Evolutionary conservation across 2,113 vertebrate genomes (phyloP).

Genomic region (Pterophyllum scalare): DNA sequence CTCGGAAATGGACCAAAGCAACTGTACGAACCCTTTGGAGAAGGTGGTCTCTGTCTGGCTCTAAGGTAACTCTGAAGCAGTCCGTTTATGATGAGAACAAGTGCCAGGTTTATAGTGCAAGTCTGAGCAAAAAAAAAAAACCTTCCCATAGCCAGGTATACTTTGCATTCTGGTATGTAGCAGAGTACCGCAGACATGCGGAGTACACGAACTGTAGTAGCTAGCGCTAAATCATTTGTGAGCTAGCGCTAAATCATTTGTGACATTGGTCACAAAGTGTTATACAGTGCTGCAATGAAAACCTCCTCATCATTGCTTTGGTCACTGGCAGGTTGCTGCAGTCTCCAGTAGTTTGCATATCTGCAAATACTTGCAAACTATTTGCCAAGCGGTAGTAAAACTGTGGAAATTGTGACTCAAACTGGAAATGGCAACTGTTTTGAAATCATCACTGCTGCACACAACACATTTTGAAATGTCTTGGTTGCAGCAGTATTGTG

Average conservation of each 20-base stretch:
- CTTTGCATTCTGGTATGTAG: not conserved
- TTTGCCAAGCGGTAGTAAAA: not conserved
- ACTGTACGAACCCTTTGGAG: not conserved
- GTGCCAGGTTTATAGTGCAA: too few relatives aligned
- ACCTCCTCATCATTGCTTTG: not conserved
- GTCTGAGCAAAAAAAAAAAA: too few relatives aligned
- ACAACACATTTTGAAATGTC: too few relatives aligned
- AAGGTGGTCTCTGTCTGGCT: too few relatives aligned
- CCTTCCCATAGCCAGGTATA: not conserved
- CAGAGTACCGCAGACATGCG: not conserved
- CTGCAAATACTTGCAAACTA: not conserved
- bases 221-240: not conserved
- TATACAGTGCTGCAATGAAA: not conserved
- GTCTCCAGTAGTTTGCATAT: not conserved
- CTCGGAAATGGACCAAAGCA: not conserved
- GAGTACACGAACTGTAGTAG: not conserved
- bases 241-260: not conserved
- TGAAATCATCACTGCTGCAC: not conserved
- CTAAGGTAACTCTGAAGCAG: too few relatives aligned
- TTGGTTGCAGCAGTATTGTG: not conserved
- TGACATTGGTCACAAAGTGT: not conserved
- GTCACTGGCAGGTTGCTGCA: not conserved
- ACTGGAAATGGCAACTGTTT: not conserved
- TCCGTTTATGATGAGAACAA: too few relatives aligned
- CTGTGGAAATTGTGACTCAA: not conserved